Evolutionary conservation across 2,113 vertebrate species (phyloP), one percentile per base, ranked within the genome.

Genomic region (Spea multiplicata): DNA sequence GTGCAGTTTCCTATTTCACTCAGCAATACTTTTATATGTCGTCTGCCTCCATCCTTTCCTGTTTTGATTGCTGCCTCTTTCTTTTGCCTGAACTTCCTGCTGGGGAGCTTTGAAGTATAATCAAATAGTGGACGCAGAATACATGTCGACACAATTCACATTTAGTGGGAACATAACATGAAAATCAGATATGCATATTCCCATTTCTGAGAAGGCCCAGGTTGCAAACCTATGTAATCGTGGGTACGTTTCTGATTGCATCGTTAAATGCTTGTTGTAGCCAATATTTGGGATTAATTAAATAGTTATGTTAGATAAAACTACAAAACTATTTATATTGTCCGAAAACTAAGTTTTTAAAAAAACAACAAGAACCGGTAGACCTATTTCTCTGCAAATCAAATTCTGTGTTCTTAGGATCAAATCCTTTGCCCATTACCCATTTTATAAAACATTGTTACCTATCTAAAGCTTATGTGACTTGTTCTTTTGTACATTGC

Each of bases 41-140:
- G 16, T 66, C 48, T 68, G 45, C 71, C 64, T 64, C 68, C 78
- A 80, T 74, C 78, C 73, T 80, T 80, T 80, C 71, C 78, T 80
- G 78, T 66, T 65, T 67, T 80, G 71, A 80, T 80, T 80, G 53
- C 71, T 74, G 13, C 78, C 73, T 68, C 64, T 73, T 72, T 68
- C 78, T 74, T 80, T 17, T 80, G 47, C 44, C 53, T 47, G 50
- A 30, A 66, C 68, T 80, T 80, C 78, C 71, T 80, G 78, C 71
- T 52, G 30, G 45, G 50, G 71, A 80, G 52, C 78, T 80, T 80
- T 80, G 78, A 80, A 74, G 78, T 80, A 65, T 74, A 80, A 80
- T 80, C 78, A 80, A 68, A 67, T 59, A 55, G 12, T 30, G n/a
- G 53, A 80, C 30, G 65, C 70, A 61, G 64, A 61, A 74, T 74